These are phyloP conservation scores for Poecilus cupreus DNA, from an alignment of 2,888 invertebrate genomes.

Conservation along the genomic window DNA sequence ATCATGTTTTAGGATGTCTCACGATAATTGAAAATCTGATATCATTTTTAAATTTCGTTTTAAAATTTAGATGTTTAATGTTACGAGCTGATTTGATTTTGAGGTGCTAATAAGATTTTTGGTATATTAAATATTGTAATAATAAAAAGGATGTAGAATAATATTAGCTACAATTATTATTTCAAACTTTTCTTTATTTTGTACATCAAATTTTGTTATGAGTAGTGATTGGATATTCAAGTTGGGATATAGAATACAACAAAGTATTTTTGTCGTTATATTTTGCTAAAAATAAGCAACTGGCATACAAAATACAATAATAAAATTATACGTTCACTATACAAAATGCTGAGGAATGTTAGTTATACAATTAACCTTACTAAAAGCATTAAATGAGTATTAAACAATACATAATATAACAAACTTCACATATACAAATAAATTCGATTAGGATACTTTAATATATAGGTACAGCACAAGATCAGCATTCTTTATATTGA, in stretches of 20 bases:
- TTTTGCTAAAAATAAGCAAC: conserved; percentile 59
- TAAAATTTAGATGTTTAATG: too few relatives aligned
- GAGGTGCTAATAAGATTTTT: too few relatives aligned
- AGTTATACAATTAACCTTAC: conserved; percentile 52
- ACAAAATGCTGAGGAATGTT: conserved; percentile 58
- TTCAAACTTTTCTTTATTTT: too few relatives aligned
- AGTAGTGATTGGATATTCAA: too few relatives aligned
- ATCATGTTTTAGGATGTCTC: too few relatives aligned
- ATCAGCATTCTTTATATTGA: conserved; percentile 13
- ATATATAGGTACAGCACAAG: conserved; percentile 1
- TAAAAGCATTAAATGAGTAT: conserved; percentile 51
- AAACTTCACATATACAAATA: conserved; percentile 30
- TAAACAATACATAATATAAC: conserved; percentile 42
- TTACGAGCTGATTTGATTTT: too few relatives aligned
- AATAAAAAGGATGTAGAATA: too few relatives aligned
- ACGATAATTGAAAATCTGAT: too few relatives aligned
- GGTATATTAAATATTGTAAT: too few relatives aligned
- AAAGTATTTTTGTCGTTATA: conserved; percentile 50
- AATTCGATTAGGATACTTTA: conserved; percentile 8
- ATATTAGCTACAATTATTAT: too few relatives aligned
- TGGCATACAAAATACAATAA: conserved; percentile 58
- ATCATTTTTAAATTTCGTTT: too few relatives aligned
- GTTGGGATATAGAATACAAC: neutral
- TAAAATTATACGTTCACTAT: conserved; percentile 53
- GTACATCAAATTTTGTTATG: too few relatives aligned